phyloP scores from a whole-genome alignment of 2,797 vertebrate species.

The Phoebastria nigripes region DNA sequence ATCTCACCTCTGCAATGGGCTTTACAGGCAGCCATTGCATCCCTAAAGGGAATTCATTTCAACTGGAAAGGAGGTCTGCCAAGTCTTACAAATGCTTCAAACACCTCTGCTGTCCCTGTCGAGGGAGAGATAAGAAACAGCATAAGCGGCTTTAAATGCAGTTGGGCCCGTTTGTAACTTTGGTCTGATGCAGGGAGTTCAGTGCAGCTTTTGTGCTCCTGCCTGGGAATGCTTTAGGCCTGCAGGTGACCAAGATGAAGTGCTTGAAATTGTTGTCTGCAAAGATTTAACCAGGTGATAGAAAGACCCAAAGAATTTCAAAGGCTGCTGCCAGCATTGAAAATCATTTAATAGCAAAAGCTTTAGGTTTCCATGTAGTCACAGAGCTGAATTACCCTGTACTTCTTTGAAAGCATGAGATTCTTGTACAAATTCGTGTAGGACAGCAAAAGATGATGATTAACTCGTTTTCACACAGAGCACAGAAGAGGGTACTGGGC shows the following conservation, averaged over 20 bases:
- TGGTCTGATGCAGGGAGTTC: neutral
- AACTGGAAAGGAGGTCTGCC: neutral
- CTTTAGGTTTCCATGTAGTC: fast-evolving
- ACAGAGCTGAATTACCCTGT: neutral
- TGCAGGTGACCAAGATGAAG: neutral
- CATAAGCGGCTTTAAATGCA: neutral
- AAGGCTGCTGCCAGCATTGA: neutral
- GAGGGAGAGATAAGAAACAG: neutral
- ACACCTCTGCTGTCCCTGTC: neutral
- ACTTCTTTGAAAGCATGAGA: fast-evolving
- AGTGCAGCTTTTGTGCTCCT: neutral
- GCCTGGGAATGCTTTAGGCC: neutral
- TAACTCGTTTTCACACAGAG: fast-evolving
- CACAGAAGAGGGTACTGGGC: neutral
- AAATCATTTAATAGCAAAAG: neutral
- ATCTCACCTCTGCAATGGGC: neutral
- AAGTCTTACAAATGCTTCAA: neutral
- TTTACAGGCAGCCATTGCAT: neutral
- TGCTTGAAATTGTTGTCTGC: neutral
- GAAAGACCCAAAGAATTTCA: neutral
- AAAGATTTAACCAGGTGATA: neutral
- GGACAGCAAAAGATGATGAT: neutral
- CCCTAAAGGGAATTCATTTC: neutral
- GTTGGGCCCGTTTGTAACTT: neutral
- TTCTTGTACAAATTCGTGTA: fast-evolving